A percentile compares a stretch with the other conserved stretches of the same genome.
phyloP scores from a whole-genome alignment of 2,113 vertebrate genomes.

The Fulmarus glacialis region DNA sequence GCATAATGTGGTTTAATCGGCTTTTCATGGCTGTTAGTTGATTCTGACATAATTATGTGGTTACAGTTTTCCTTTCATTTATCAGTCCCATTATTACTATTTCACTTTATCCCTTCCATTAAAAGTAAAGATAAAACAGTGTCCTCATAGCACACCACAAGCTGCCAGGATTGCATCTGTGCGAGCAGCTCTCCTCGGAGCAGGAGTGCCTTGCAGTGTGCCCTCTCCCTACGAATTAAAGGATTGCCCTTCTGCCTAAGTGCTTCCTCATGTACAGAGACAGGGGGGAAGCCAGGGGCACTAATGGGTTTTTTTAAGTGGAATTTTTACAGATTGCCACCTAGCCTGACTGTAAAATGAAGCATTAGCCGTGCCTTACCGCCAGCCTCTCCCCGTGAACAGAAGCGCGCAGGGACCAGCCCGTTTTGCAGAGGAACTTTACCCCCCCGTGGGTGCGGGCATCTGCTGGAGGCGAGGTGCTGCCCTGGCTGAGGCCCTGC shows the following conservation, averaged over 20 bases:
- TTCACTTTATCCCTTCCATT: background rate
- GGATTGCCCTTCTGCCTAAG: background rate
- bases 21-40: conserved; percentile 47
- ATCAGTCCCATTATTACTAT: conserved; percentile 15
- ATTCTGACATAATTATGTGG: conserved; percentile 57
- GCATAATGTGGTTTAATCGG: conserved; percentile 43
- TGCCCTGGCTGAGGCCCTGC: background rate
- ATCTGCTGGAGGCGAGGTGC: fast-evolving
- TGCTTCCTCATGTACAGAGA: background rate
- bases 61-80: conserved; percentile 47
- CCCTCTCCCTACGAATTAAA: background rate
- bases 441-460: fast-evolving
- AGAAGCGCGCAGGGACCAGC: fast-evolving
- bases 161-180: background rate
- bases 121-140: background rate
- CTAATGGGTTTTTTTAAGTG: background rate
- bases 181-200: background rate
- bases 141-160: background rate
- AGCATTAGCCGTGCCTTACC: background rate
- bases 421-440: fast-evolving
- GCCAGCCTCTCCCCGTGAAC: fast-evolving
- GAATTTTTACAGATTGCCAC: background rate
- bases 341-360: fast-evolving
- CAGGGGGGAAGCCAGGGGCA: background rate
- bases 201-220: background rate